A percentile compares a stretch with the other conserved stretches of the same genome.
These are phyloP conservation scores for Ardeotis arabs DNA, from an alignment of 2,113 vertebrate species.

Conservation along the genomic window DNA sequence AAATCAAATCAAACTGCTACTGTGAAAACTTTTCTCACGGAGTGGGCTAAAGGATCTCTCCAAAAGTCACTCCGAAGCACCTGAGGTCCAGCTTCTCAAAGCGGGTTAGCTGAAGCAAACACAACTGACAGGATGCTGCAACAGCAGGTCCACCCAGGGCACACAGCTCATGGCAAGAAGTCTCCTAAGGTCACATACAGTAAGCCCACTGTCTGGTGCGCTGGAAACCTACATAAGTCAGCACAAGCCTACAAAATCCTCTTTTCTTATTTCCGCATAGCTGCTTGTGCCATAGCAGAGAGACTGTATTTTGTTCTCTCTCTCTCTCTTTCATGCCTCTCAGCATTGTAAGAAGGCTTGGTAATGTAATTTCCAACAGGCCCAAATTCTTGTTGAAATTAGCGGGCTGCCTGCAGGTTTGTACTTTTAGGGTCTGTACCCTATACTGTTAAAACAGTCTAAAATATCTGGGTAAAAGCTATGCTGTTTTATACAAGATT, in stretches of 20 bases:
- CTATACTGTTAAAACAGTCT: neutral
- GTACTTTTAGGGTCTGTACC: neutral
- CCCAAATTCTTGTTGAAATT: neutral
- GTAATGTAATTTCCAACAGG: neutral
- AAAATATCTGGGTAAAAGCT: neutral
- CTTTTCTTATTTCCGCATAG: conserved; percentile 50
- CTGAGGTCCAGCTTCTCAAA: neutral
- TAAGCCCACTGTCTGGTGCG: conserved; percentile 34
- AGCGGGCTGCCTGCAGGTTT: neutral
- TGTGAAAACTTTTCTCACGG: neutral
- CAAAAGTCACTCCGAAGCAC: neutral
- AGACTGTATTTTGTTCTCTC: neutral
- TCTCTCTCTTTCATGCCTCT: neutral
- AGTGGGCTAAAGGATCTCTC: neutral
- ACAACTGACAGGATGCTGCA: neutral
- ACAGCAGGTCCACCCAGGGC: neutral
- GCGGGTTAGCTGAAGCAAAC: neutral
- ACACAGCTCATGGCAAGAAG: conserved; percentile 1
- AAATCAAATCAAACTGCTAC: conserved; percentile 42
- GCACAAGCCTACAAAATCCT: conserved; percentile 59
- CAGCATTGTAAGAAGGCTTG: neutral
- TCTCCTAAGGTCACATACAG: conserved; percentile 55
- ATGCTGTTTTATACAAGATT: neutral
- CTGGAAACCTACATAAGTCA: conserved; percentile 58
- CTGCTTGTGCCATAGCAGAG: neutral